Evolutionary conservation across 35 echinoderm and acorn worm species (phyloP).

Genomic region (Anneissia japonica): DNA sequence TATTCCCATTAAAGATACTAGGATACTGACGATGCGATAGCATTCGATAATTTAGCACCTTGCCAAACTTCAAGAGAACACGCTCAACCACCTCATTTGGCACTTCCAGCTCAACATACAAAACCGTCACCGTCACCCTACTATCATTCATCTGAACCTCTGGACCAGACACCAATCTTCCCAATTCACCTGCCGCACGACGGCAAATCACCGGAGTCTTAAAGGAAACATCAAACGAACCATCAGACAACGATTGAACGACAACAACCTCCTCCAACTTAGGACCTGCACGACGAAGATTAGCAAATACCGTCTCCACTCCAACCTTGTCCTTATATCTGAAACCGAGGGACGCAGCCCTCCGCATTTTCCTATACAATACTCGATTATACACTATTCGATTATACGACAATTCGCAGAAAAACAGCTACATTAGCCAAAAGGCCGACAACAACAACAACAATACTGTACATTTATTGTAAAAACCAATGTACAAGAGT

Average conservation of each 20-base stretch:
- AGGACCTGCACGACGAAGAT: neutral
- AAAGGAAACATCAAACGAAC: neutral
- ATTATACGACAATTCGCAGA: too few relatives aligned
- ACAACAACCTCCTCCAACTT: neutral
- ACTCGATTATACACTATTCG: too few relatives aligned
- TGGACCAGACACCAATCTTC: neutral
- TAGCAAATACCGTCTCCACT: neutral
- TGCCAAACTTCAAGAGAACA: conserved; percentile 14
- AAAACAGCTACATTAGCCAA: too few relatives aligned
- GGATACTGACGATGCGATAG: conserved; percentile 7
- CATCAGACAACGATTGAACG: neutral
- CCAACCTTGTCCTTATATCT: neutral
- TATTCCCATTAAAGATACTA: conserved; percentile 14
- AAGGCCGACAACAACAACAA: too few relatives aligned
- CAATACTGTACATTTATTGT: too few relatives aligned
- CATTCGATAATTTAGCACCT: conserved; percentile 8
- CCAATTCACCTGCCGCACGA: neutral
- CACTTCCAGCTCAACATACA: conserved; percentile 10
- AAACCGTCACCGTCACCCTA: neutral
- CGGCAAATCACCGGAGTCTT: neutral
- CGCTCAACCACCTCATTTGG: conserved; percentile 17
- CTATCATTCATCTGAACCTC: neutral
- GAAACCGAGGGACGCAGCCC: neutral
- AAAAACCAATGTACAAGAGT: too few relatives aligned
- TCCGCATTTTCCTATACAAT: too few relatives aligned